These are phyloP conservation scores for Solenopsis invicta DNA, from an alignment of 1,140 invertebrate species.

Conservation along the genomic window DNA sequence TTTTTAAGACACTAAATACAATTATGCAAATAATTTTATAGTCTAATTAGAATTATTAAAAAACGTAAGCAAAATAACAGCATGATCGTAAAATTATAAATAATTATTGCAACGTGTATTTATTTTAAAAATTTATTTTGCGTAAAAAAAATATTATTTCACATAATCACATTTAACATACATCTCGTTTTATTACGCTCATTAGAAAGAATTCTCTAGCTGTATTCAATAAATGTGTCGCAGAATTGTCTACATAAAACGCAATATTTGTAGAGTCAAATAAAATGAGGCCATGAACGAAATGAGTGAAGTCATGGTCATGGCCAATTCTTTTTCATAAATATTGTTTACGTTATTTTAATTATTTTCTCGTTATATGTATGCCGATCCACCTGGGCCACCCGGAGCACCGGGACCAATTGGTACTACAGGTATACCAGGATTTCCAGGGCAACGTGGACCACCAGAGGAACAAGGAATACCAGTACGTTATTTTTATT, in stretches of 20 bases:
- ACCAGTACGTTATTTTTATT: slow-evolving; percentile 60
- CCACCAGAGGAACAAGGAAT: slow-evolving; percentile 77
- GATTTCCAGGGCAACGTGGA: slow-evolving; percentile 78
- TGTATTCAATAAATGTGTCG: not conserved
- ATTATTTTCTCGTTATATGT: not conserved
- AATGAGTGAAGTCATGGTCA: not conserved
- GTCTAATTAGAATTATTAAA: not conserved
- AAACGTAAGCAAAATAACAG: not conserved
- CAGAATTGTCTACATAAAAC: not conserved
- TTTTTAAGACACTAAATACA: not conserved
- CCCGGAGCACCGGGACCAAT: slow-evolving; percentile 78
- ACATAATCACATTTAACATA: not conserved
- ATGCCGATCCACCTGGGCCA: slow-evolving; percentile 58
- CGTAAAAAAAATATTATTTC: not conserved
- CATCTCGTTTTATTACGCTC: not conserved
- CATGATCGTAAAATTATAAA: not conserved
- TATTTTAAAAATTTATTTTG: not conserved
- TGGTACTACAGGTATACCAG: slow-evolving; percentile 81
- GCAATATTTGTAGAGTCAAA: not conserved
- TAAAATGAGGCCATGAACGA: not conserved
- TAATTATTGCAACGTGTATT: not conserved
- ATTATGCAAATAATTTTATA: not conserved
- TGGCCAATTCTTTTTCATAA: not conserved
- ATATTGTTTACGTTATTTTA: not conserved
- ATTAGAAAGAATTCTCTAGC: not conserved